Evolutionary conservation across 2,888 invertebrate species (phyloP), one percentile per base, ranked within the genome.

Genomic region (Sinhomidia bicolor): DNA sequence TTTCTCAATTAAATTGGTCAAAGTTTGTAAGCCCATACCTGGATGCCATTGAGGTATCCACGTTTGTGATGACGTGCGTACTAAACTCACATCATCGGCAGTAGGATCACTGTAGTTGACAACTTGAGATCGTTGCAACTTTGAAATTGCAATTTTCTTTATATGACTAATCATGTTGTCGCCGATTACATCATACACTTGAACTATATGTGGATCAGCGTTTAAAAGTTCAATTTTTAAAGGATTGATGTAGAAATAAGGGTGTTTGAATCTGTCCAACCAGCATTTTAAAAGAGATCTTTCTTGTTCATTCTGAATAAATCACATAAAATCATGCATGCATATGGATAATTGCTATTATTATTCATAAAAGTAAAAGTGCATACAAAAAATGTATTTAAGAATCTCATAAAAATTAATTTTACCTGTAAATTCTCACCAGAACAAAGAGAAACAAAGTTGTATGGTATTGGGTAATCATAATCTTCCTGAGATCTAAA

Each of bases 371-470:
- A n/a, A n/a, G n/a, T n/a, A n/a, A n/a, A n/a, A n/a, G n/a, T n/a
- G n/a, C n/a, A n/a, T n/a, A n/a, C n/a, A n/a, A n/a, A n/a, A n/a
- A n/a, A n/a, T n/a, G n/a, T n/a, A n/a, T n/a, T 36, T 3, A 36
- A 36, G 36, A 36, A 36, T 36, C 4, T 36, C 7, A 36, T 5
- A 36, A 7, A 36, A 36, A 36, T 36, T 5, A 36, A 36, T 36
- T n/a, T 41, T 26, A 90, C 90, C 79, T 89, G 84, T n/a, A 85
- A 47, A 85, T 80, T 87, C 71, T 86, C 86, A 2, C 90, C 90
- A 4, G 84, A 29, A 36, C 89, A 89, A 17, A 89, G 41, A 51
- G 80, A 71, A 12, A 79, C 44, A 85, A 89, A 89, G 23, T 89
- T 89, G 14, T 71, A 60, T 9, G 65, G 36, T 12, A 60, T 51